A percentile compares a stretch with the other conserved stretches of the same genome.
Evolutionary conservation across 2,888 invertebrate genomes (phyloP).

Genomic region (Drosophila helvetica): DNA sequence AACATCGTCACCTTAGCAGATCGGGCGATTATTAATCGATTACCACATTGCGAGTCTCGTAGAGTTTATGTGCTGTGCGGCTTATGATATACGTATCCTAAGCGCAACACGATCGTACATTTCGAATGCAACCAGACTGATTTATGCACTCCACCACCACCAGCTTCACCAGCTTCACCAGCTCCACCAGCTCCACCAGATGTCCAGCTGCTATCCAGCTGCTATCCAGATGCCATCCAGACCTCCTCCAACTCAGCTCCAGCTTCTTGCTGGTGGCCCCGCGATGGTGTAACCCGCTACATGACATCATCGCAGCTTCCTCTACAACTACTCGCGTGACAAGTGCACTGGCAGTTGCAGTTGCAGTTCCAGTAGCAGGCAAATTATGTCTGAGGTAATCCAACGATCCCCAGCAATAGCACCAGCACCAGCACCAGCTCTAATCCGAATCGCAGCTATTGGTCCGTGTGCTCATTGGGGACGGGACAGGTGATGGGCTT

Average conservation of each 20-base stretch:
- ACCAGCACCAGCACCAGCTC: too few relatives aligned
- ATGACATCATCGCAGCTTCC: not conserved
- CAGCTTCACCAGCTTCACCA: not conserved
- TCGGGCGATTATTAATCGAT: constrained; percentile 18
- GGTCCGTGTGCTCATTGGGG: too few relatives aligned
- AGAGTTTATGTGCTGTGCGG: not conserved
- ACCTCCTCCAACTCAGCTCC: not conserved
- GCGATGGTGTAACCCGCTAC: not conserved
- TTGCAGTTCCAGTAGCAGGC: not conserved
- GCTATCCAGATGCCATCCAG: constrained; percentile 2
- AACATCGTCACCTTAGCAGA: constrained; percentile 3
- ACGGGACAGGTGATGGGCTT: not conserved
- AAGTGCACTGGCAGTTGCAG: constrained; percentile 24
- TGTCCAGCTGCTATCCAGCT: not conserved
- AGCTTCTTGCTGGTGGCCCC: not conserved
- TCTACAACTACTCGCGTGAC: constrained; percentile 23
- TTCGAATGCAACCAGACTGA: constrained; percentile 21
- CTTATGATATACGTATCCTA: constrained; percentile 11
- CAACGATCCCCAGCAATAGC: not conserved
- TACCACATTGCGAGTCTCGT: constrained; percentile 8
- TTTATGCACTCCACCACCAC: constrained; percentile 9
- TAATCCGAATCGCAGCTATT: too few relatives aligned
- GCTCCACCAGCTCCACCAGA: not conserved
- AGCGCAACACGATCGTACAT: constrained; percentile 7
- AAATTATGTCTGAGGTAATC: constrained; percentile 24